A percentile compares a stretch with the other conserved stretches of the same genome.
phyloP scores from a whole-genome alignment of 2,888 invertebrate genomes.

The Masnerella sp. region DNA sequence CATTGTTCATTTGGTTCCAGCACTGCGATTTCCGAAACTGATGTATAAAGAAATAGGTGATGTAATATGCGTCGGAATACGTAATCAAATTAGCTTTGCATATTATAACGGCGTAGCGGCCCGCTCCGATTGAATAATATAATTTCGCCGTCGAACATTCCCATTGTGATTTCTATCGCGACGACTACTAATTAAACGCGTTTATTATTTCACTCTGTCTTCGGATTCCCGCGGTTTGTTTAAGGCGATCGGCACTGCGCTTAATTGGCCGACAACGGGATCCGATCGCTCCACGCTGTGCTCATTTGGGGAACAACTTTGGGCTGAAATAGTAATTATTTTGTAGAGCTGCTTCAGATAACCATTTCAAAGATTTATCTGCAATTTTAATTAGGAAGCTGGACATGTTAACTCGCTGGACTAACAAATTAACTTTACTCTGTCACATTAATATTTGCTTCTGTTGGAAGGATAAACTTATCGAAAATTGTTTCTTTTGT shows the following conservation, averaged over 20 bases:
- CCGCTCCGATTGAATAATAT: constrained; percentile 33
- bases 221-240: constrained; percentile 23
- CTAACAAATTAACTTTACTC: too few relatives aligned
- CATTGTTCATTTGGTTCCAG: constrained; percentile 22
- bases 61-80: constrained; percentile 39
- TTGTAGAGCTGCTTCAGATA: too few relatives aligned
- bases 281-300: constrained; percentile 5
- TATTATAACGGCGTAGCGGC: constrained; percentile 21
- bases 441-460: too few relatives aligned
- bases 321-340: too few relatives aligned
- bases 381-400: too few relatives aligned
- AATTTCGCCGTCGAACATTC: constrained; percentile 26
- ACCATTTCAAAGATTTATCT: too few relatives aligned
- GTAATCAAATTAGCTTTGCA: constrained; percentile 46
- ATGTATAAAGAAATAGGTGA: constrained; percentile 37
- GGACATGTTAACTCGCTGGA: too few relatives aligned
- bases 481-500: too few relatives aligned
- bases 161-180: constrained; percentile 31
- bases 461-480: too few relatives aligned
- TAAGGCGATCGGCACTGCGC: constrained; percentile 4
- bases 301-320: too few relatives aligned
- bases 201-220: constrained; percentile 36
- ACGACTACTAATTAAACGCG: constrained; percentile 37
- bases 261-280: constrained; percentile 21
- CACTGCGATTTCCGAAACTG: constrained; percentile 23